These are phyloP conservation scores for Ceyx cyanopectus DNA, from an alignment of 2,113 vertebrate genomes.

Conservation along the genomic window DNA sequence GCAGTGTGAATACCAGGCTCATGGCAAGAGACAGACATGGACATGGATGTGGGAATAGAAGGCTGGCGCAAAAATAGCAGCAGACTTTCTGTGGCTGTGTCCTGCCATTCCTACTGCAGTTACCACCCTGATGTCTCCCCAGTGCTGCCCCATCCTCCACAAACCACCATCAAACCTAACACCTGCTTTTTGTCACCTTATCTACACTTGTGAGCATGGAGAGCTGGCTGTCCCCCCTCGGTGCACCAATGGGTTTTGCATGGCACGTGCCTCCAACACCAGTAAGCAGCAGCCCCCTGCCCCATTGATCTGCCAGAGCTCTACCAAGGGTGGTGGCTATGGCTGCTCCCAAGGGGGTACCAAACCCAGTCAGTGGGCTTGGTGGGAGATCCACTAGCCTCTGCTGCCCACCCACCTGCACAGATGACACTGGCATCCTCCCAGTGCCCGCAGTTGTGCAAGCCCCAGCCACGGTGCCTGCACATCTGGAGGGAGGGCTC, in stretches of 20 bases:
- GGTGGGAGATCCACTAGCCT: not conserved
- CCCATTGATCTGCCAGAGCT: fast-evolving
- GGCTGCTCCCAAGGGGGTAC: too few relatives aligned
- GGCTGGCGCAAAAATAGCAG: not conserved
- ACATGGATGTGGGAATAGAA: too few relatives aligned
- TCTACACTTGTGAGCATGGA: fast-evolving
- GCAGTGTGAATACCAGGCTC: fast-evolving
- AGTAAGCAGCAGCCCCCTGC: not conserved
- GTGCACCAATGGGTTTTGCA: not conserved
- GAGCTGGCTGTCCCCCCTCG: not conserved
- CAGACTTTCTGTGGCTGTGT: fast-evolving
- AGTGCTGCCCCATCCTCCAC: too few relatives aligned
- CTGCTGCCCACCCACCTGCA: too few relatives aligned
- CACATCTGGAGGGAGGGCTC: not conserved
- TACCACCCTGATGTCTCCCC: fast-evolving
- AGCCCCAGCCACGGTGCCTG: not conserved
- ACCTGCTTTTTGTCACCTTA: not conserved
- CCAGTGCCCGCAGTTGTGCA: not conserved
- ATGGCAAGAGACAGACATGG: not conserved
- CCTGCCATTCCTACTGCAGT: fast-evolving
- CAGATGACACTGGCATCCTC: too few relatives aligned
- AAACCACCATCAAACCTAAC: fast-evolving
- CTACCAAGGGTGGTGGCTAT: not conserved
- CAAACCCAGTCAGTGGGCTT: not conserved
- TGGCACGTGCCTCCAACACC: not conserved